phyloP scores from a whole-genome alignment of 1,140 invertebrate species.

The Scaptomyza montana region DNA sequence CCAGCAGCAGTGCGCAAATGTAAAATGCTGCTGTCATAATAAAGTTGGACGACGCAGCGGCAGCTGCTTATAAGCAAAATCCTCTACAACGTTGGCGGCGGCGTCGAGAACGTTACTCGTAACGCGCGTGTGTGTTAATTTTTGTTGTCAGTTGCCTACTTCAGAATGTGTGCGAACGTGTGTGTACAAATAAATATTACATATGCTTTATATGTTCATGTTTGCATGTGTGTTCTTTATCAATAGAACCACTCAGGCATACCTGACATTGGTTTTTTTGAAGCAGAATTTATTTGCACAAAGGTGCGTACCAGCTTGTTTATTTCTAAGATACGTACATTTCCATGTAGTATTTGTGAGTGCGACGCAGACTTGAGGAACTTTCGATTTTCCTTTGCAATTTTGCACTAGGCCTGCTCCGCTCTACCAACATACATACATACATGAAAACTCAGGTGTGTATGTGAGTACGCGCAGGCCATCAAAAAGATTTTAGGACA shows the following conservation, averaged over 20 bases:
- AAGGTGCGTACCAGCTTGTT: slow-evolving; percentile 88
- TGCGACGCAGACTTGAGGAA: slow-evolving; percentile 90
- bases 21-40: slow-evolving; percentile 76
- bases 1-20: slow-evolving; percentile 67
- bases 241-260: slow-evolving; percentile 34
- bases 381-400: slow-evolving; percentile 86
- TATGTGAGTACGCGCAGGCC: slow-evolving; percentile 32
- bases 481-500: slow-evolving; percentile 50
- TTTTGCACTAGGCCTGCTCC: slow-evolving; percentile 90
- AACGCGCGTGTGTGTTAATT: slow-evolving; percentile 51
- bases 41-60: slow-evolving; percentile 69
- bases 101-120: slow-evolving; percentile 56
- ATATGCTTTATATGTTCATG: neutral
- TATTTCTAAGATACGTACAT: neutral
- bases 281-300: slow-evolving; percentile 85
- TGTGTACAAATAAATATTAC: neutral
- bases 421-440: slow-evolving; percentile 27
- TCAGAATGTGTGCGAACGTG: slow-evolving; percentile 6
- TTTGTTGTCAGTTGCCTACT: slow-evolving; percentile 45
- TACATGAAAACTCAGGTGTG: slow-evolving; percentile 18
- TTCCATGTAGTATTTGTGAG: slow-evolving; percentile 7
- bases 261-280: slow-evolving; percentile 23
- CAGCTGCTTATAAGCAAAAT: slow-evolving; percentile 52
- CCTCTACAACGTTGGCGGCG: slow-evolving; percentile 53
- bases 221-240: slow-evolving; percentile 43